Evolutionary conservation across 2,113 vertebrate genomes (phyloP), one percentile per base, ranked within the genome.

Genomic region (Anseranas semipalmata): DNA sequence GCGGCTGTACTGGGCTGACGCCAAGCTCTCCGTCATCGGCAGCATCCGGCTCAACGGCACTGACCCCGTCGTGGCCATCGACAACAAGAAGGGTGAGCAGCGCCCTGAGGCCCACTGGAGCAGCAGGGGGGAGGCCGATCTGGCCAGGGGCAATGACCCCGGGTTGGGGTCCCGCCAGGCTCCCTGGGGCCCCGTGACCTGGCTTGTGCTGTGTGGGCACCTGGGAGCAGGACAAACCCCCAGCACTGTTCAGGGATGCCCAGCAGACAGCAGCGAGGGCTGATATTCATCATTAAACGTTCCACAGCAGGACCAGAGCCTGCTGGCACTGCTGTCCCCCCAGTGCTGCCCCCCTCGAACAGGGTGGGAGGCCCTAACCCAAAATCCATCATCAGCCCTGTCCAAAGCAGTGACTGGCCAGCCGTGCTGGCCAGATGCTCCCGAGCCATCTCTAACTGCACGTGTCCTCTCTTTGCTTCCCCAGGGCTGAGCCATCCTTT

Each of bases 1-100:
- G 96, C 98, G 99, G 25, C 98, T 99, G 17, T 99, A 99, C 96
- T 99, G 99, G 99, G 99, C 99, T 0, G 99, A 99, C 0, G 99
- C 99, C 94, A 99, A 99, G 84, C 98, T 99, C 59, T 99, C 99
- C 0, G 98, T 99, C 89, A 99, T 99, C 8, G 99, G 99, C 97
- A 99, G 99, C 68, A 99, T 99, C 91, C 99, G 99, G 35, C 98
- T 99, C 83, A 99, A 99, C 1, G 99, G 99, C 95, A 99, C 98
- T 0, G 99, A 99, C 97, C 99, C 99, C 0, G 98, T 99, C 2
- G 98, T 99, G 89, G 98, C 99, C 24, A 98, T 99, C 3, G 99
- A 98, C 76, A 98, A 98, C 97, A 99, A 99, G 97, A 99, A 99
- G 98, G 99, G 99, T 98, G 84, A 96, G 95, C 5, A 2, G 37